phyloP scores from a whole-genome alignment of 2,113 vertebrate genomes.

The Panthera uncia region DNA sequence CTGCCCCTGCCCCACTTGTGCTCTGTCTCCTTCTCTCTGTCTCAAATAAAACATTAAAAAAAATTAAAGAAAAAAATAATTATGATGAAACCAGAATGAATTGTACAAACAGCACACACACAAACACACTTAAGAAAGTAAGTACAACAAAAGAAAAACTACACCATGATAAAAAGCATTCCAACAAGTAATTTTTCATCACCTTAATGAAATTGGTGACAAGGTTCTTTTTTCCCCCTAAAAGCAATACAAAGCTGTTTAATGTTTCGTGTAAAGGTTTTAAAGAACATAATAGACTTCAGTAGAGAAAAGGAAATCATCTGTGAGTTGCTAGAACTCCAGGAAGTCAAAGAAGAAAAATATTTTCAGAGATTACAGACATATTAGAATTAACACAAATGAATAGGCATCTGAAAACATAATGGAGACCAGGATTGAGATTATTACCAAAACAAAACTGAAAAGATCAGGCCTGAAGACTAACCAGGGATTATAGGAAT shows the following conservation, averaged over 20 bases:
- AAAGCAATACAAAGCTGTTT: neutral
- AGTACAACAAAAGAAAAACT: neutral
- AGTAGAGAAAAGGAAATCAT: neutral
- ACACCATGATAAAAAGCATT: neutral
- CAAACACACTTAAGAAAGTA: neutral
- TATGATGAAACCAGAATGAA: neutral
- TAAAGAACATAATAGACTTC: neutral
- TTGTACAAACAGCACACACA: neutral
- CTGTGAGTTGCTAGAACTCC: neutral
- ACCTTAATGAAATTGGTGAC: neutral
- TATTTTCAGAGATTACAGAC: neutral
- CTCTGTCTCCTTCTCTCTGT: no score
- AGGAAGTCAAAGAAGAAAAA: neutral
- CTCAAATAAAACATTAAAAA: neutral
- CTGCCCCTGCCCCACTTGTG: no score
- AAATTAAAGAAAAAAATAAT: neutral
- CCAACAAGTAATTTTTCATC: neutral
- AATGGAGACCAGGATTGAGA: neutral
- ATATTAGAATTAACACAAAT: neutral
- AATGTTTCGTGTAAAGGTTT: neutral
- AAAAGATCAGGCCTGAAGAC: neutral
- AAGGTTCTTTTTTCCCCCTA: neutral
- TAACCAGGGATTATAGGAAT: neutral
- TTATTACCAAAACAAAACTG: constrained; percentile 14
- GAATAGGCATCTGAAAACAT: neutral